phyloP scores from a whole-genome alignment of 2,113 vertebrate genomes.

The Spea multiplicata region DNA sequence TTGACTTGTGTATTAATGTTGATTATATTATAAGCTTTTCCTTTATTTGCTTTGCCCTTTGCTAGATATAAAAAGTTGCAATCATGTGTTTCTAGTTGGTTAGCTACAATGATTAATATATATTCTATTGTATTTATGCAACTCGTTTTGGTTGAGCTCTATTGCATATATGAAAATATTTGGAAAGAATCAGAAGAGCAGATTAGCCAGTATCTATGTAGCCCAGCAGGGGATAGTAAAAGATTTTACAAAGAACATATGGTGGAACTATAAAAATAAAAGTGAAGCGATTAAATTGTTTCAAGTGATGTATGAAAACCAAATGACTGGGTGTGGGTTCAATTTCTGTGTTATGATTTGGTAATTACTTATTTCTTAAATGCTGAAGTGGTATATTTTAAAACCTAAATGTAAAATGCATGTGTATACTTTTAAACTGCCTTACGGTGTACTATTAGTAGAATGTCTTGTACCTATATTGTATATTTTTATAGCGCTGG shows the following conservation, averaged over 20 bases:
- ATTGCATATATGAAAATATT: constrained; percentile 59
- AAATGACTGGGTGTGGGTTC: constrained; percentile 3
- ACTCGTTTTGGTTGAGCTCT: constrained; percentile 56
- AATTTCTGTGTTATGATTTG: constrained; percentile 23
- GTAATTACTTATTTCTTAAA: constrained; percentile 4
- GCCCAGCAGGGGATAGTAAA: constrained; percentile 71
- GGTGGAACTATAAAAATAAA: constrained; percentile 66
- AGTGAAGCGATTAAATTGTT: constrained; percentile 54
- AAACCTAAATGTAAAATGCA: constrained; percentile 20
- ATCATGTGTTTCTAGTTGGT: constrained; percentile 57
- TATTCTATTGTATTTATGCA: constrained; percentile 57
- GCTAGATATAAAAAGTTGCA: neutral
- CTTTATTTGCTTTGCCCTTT: neutral
- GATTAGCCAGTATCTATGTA: constrained; percentile 64
- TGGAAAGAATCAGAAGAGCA: constrained; percentile 66
- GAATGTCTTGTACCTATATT: neutral
- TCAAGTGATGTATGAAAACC: constrained; percentile 54
- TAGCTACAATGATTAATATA: constrained; percentile 59
- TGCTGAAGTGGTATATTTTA: constrained; percentile 4
- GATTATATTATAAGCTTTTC: neutral
- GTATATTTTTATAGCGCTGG: constrained; percentile 19
- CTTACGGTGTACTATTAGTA: constrained; percentile 21
- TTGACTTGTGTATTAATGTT: no score
- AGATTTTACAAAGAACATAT: constrained; percentile 67
- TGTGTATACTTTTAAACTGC: constrained; percentile 3